phyloP scores from a whole-genome alignment of 2,888 invertebrate species.

The Doris montereyensis region DNA sequence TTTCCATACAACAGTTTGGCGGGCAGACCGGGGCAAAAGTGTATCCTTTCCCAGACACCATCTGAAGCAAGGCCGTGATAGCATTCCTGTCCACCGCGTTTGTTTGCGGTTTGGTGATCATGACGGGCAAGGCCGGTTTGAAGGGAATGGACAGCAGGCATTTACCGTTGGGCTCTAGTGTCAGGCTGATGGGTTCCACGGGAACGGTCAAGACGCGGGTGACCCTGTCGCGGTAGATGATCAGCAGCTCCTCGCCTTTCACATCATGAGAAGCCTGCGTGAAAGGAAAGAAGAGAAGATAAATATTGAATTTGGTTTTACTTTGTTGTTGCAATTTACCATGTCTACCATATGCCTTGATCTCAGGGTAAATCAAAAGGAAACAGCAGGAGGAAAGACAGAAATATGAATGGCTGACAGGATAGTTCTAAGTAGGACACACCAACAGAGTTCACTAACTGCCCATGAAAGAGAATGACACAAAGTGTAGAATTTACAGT shows the following conservation, averaged over 20 bases:
- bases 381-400: too few relatives aligned
- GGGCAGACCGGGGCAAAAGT: constrained; percentile 37
- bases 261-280: too few relatives aligned
- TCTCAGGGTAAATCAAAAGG: too few relatives aligned
- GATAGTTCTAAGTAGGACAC: too few relatives aligned
- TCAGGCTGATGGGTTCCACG: constrained; percentile 34
- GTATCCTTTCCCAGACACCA: constrained; percentile 37
- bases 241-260: not conserved
- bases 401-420: too few relatives aligned
- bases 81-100: constrained; percentile 20
- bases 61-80: constrained; percentile 17
- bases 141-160: constrained; percentile 25
- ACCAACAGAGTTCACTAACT: too few relatives aligned
- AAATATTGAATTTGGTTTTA: too few relatives aligned
- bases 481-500: too few relatives aligned
- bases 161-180: constrained; percentile 34
- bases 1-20: constrained; percentile 34
- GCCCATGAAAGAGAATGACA: too few relatives aligned
- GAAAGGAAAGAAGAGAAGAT: too few relatives aligned
- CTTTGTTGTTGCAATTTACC: too few relatives aligned
- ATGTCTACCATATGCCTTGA: too few relatives aligned
- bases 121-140: constrained; percentile 33
- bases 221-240: constrained; percentile 25
- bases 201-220: constrained; percentile 35
- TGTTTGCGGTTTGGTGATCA: not conserved